These are phyloP conservation scores for Crocallis elinguaria DNA, from an alignment of 2,888 invertebrate genomes.

Conservation along the genomic window DNA sequence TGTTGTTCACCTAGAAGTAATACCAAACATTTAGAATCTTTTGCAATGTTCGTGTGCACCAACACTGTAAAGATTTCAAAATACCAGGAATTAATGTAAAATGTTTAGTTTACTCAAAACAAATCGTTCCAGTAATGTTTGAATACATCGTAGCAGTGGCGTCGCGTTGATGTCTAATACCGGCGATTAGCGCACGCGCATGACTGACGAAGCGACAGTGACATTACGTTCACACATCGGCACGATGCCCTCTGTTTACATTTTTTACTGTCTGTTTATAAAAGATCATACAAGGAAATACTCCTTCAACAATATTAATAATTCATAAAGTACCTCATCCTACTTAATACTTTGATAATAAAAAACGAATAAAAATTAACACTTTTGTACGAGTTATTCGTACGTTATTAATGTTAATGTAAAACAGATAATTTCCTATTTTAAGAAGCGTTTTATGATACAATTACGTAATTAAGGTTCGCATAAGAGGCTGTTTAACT, in stretches of 20 bases:
- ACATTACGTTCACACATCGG: conserved; percentile 18
- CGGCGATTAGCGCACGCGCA: conserved; percentile 40
- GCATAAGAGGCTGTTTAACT: conserved; percentile 4
- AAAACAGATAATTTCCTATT: conserved; percentile 26
- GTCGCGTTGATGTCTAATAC: conserved; percentile 50
- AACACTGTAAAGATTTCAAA: no score
- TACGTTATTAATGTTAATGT: conserved; percentile 22
- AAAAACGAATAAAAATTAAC: conserved; percentile 7
- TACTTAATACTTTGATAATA: conserved; percentile 4
- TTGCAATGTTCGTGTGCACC: no score
- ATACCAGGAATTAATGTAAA: no score
- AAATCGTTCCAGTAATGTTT: no score
- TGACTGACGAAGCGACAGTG: conserved; percentile 18
- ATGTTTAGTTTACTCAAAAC: no score
- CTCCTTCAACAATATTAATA: conserved; percentile 6
- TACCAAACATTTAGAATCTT: no score
- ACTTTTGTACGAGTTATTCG: neutral
- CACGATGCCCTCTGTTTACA: conserved; percentile 23
- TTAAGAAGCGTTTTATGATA: conserved; percentile 15
- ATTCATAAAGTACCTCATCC: neutral
- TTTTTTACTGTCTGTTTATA: conserved; percentile 16
- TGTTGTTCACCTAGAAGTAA: no score
- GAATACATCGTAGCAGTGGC: conserved; percentile 41
- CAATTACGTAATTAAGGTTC: conserved; percentile 12
- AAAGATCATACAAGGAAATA: conserved; percentile 22